Conservation (phyloP, 2,797 vertebrate species). For the Sternotherus odoratus region DNA sequence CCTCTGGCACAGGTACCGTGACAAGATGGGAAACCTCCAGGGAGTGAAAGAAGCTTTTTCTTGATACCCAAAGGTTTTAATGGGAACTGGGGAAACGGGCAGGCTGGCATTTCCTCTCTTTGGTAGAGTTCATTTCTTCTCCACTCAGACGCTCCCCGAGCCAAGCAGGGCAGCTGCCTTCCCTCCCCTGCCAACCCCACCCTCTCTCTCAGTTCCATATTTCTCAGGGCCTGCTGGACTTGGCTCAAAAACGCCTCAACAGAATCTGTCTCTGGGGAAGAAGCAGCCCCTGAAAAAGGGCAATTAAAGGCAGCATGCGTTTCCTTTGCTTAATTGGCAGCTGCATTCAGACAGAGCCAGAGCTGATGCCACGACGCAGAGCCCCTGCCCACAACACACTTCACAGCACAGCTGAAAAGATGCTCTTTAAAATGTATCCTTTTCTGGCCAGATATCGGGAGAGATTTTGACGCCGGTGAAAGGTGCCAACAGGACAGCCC, state of each 20-base stretch:
- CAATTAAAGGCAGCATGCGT: not conserved
- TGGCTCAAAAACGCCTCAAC: constrained; percentile 15
- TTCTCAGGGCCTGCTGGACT: constrained; percentile 30
- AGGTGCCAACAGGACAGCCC: not conserved
- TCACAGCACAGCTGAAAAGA: not conserved
- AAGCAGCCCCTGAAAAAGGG: constrained; percentile 23
- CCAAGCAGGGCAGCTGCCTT: not conserved
- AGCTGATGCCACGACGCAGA: accelerated
- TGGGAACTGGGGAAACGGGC: not conserved
- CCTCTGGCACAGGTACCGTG: accelerated
- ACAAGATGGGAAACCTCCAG: not conserved
- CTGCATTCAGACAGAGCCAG: not conserved
- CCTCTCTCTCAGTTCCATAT: constrained; percentile 35
- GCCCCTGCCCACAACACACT: not conserved
- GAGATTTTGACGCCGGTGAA: not conserved
- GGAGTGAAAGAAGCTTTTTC: not conserved
- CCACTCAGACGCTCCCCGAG: not conserved
- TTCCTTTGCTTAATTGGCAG: constrained; percentile 15
- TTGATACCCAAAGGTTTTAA: not conserved
- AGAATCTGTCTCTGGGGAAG: constrained; percentile 32
- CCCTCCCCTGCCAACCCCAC: constrained; percentile 31
- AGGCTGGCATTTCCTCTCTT: not conserved
- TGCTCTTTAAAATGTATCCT: not conserved
- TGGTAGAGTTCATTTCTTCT: not conserved
- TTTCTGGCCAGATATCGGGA: not conserved